Base-by-base conservation (phyloP, 1,140 invertebrate species). In the Lepidurus couesii region DNA sequence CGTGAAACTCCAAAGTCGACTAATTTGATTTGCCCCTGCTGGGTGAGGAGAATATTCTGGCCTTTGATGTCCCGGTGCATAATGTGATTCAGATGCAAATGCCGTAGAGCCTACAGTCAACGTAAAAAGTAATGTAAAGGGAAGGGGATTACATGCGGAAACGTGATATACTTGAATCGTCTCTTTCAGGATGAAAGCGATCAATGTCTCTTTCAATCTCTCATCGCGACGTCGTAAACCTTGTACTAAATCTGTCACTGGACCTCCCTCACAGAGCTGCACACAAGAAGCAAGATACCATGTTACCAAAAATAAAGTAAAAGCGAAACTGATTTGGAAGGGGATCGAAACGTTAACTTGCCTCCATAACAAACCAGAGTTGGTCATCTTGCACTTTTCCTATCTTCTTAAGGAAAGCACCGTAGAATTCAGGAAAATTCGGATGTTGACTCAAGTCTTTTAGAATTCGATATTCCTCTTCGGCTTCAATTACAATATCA, bases 311-410 rank as follows among this genome's bases (percentile, higher is more conserved):
- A n/a, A 47, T 76, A 76, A 75, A 13, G 13, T 24, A 42, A 77
- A 45, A 10, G 74, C 16, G 65, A 13, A 11, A 8, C 11, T 78
- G 65, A 74, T 53, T 26, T 47, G 11, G n/a, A 80, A 43, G 65
- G 13, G 45, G n/a, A 1, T 26, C 21, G 42, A 74, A 73, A 44
- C 76, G 43, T 16, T 42, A 26, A 82, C 87, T 88, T 86, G 96
- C 94, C 90, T 96, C 93, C 87, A 96, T 90, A 65, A 93, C 90
- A 83, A 97, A 92, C 95, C 94, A 97, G 75, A 97, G 88, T 84
- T 95, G 91, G 78, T 84, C 91, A 11, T 82, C 81, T 8, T 89
- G 86, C 10, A 86, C 86, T 78, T 85, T 86, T 73, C 85, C 86
- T 8, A 87, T 88, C 80, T 88, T 89, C 77, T 90, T 91, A 80